phyloP scores from a whole-genome alignment of 1,140 invertebrate species.

The Eumeta japonica region DNA sequence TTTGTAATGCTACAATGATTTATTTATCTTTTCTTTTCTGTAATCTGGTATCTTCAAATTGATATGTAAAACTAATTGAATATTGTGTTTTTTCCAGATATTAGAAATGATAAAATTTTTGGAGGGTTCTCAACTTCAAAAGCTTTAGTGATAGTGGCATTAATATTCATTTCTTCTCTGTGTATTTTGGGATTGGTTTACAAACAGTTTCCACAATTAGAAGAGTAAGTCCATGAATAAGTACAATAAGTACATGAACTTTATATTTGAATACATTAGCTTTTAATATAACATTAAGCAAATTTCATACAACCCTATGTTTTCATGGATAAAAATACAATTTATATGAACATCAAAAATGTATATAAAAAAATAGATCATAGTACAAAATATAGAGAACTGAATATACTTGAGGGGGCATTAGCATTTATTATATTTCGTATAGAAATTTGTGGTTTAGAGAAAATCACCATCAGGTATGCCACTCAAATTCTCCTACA shows the following conservation, averaged over 20 bases:
- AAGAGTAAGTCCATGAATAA: conserved; percentile 82
- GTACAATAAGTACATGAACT: conserved; percentile 5
- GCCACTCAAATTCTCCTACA: no score
- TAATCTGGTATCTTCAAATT: neutral
- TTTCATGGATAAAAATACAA: no score
- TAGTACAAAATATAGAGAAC: no score
- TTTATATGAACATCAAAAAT: no score
- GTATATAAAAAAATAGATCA: no score
- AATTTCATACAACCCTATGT: no score
- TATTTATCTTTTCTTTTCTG: neutral
- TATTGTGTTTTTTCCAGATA: neutral
- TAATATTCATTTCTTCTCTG: conserved; percentile 68
- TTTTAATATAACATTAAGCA: neutral
- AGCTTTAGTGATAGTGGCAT: conserved; percentile 58
- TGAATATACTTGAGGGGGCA: no score
- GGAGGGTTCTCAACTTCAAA: conserved; percentile 53
- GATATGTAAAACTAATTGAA: neutral
- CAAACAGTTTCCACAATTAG: conserved; percentile 76
- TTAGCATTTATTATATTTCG: no score
- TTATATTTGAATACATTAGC: conserved; percentile 6
- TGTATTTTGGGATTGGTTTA: conserved; percentile 67
- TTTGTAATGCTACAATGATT: conserved; percentile 13
- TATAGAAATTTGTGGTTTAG: no score
- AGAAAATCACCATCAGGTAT: no score
- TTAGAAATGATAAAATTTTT: neutral